Base-by-base conservation (phyloP, 2,888 invertebrate genomes). In the Barypeithes pellucidus region DNA sequence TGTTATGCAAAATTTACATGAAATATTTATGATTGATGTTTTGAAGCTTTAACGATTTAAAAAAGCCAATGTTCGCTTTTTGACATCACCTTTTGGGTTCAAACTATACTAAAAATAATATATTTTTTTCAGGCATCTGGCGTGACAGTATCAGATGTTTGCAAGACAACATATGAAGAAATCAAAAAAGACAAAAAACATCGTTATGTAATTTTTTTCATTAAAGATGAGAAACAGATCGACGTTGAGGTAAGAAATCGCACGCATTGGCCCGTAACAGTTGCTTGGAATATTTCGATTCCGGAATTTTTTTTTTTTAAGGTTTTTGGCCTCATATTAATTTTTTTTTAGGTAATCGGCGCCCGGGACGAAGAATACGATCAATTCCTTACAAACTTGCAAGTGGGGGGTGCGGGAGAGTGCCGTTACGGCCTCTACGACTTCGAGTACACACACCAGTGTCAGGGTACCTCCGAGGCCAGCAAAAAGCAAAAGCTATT, bases 391-490 rank as follows among this genome's bases (percentile, higher is more conserved):
- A 93, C 94, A 84, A 95, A 98, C 86, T 89, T 99, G 86, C 95
- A 98, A 88, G 90, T 90, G 85, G 96, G 94, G 72, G 97, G 97
- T 80, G 93, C 93, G 77, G 95, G 94, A 66, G 98, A 99, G 88
- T 99, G 99, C 89, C 96, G 99, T 88, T 99, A 99, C 88, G 98
- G 98, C 77, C 92, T 97, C 66, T 99, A 95, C 87, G 99, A 99
- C 88, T 98, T 98, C 85, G 97, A 98, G 88, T 99, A 98, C 88
- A 96, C 96, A 89, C 96, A 97, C 88, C 96, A 96, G 87, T 96
- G 96, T 86, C 97, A 97, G 88, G 97, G 97, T 86, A 97, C 97
- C 83, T 96, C 97, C 80, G 97, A 96, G 89, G 95, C 95, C 84
- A 95, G 95, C 87, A 97, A 97, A 92, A 97, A 97, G 93, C 97